phyloP scores from a whole-genome alignment of 2,113 vertebrate genomes.

The Lynx canadensis region DNA sequence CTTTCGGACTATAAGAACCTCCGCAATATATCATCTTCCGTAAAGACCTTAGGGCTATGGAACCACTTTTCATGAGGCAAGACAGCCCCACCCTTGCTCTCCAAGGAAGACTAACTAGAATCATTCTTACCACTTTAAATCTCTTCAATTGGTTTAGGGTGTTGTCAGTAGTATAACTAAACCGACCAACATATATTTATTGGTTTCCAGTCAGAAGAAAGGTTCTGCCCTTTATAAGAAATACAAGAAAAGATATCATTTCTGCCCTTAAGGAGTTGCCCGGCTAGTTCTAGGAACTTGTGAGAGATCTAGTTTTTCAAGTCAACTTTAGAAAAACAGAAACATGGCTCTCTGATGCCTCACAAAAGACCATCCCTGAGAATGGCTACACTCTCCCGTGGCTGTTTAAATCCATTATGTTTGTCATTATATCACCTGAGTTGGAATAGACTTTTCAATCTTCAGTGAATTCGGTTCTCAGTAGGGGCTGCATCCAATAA shows the following conservation, averaged over 20 bases:
- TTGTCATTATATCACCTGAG: background rate
- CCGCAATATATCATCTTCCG: background rate
- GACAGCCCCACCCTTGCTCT: background rate
- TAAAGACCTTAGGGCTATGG: background rate
- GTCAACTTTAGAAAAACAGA: background rate
- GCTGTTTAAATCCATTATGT: background rate
- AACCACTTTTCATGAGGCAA: background rate
- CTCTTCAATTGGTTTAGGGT: background rate
- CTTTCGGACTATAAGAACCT: background rate
- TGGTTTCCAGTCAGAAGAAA: background rate
- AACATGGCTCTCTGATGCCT: background rate
- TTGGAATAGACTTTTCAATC: background rate
- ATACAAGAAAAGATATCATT: background rate
- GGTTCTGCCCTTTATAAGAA: background rate
- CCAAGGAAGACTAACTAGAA: background rate
- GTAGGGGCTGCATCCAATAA: background rate
- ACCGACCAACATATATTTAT: background rate
- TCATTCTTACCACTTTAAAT: background rate
- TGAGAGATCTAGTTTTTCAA: background rate
- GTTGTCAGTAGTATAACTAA: background rate
- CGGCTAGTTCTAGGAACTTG: background rate
- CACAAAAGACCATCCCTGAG: background rate
- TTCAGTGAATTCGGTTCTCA: slow-evolving; percentile 11
- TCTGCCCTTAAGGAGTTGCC: background rate
- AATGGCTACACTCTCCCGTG: background rate